Base-by-base conservation (phyloP, 2,888 invertebrate species). In the Patella ulyssiponensis region DNA sequence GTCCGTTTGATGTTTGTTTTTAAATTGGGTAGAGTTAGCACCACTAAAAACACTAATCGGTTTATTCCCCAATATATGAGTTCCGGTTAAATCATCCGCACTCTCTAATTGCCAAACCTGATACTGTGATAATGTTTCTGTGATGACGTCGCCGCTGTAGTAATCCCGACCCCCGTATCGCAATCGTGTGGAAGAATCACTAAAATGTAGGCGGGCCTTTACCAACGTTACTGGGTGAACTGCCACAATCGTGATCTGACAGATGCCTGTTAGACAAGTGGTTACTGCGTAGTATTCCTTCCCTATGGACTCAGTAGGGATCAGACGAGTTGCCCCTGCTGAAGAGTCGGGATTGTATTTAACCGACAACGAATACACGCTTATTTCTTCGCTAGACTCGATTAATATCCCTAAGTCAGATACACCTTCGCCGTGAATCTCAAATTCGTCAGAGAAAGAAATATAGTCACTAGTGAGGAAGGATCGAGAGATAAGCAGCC, bases 1-100 rank as follows among this genome's bases (percentile, higher is more conserved):
- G 15, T 81, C 79, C 0, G 33, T 7, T 27, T 54, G 12, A 3
- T 44, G 44, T 9, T 4, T 15, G 17, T 15, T 44, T 52, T n/a
- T 27, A 20, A 71, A 52, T 54, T 33, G 44, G n/a, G 76, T 71
- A 20, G 17, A 58, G 15, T 58, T 9, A 0, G 54, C 76, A 33
- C 76, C 76, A 44, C 71, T 76, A 20, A 76, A 56, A 4, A 81
- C 79, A 4, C 79, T 73, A 17, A 81, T 75, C 0, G 81, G 81
- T 71, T 79, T 79, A 52, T 73, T 75, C 15, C 79, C n/a, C 15
- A 72, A 14, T 3, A 81, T 76, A 12, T 71, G 69, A 51, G 79
- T 74, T 4, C 81, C 81, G 27, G 77, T 71, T 51, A 76, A 71
- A 33, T 76, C 71, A 2, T n/a, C 17, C n/a, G 5, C 11, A 0